Evolutionary conservation across 2,797 vertebrate genomes (phyloP).

Genomic region (Monodelphis domestica): DNA sequence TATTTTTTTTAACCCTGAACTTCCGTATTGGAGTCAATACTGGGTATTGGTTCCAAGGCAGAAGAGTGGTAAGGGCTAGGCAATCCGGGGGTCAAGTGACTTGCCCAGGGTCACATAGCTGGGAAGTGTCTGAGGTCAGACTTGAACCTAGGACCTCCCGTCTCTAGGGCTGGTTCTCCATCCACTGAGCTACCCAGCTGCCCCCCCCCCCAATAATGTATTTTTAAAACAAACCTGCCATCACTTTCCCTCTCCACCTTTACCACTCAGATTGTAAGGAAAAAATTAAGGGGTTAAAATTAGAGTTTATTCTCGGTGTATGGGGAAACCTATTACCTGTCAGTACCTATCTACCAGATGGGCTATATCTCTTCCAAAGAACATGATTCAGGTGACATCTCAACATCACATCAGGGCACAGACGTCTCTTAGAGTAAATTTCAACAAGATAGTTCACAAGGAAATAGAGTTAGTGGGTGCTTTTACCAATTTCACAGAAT

Average conservation of each 20-base stretch:
- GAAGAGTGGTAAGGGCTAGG: no score
- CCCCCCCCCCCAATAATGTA: no score
- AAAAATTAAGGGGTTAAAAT: conserved; percentile 1
- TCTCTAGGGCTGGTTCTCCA: no score
- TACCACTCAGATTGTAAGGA: background rate
- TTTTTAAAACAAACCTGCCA: background rate
- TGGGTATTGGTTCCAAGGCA: no score
- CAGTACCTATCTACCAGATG: conserved; percentile 5
- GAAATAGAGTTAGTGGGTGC: conserved; percentile 34
- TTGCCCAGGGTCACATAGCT: no score
- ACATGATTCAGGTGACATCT: conserved; percentile 1
- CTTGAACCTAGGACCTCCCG: no score
- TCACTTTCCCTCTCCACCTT: background rate
- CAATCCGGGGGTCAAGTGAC: no score
- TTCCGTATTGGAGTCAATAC: no score
- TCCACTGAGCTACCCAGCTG: no score
- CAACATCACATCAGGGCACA: conserved; percentile 29
- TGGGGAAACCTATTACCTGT: background rate
- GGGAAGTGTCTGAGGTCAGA: no score
- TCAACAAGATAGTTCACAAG: conserved; percentile 46
- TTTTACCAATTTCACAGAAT: conserved; percentile 48
- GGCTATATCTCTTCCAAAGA: conserved; percentile 22
- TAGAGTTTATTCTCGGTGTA: background rate
- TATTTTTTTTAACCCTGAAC: background rate
- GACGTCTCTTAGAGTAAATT: conserved; percentile 47